Base-by-base conservation (phyloP, 2,888 invertebrate species). In the Aleiodes alternator region DNA sequence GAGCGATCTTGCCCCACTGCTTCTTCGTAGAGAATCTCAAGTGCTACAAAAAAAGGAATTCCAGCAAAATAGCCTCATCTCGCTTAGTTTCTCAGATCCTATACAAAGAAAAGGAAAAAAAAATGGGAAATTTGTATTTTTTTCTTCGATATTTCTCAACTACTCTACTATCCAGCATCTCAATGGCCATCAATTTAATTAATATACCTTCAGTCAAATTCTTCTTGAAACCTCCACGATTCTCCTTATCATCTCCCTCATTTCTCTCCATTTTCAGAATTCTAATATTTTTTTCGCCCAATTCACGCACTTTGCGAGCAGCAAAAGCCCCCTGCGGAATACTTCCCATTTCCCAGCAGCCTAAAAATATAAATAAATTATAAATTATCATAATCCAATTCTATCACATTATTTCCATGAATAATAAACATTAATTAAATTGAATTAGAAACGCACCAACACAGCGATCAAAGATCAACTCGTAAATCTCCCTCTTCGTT, bases 291-390 rank as follows among this genome's bases (percentile, higher is more conserved):
- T 50, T 50, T 14, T 51, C 11, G 7, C 91, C 90, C 29, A 92
- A 92, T 82, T 92, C 91, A 23, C 94, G 93, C 75, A 95, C 92
- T 88, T 95, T 95, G 79, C 92, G 91, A 11, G 93, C 93, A 12
- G 94, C 93, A 87, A 94, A 95, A n/a, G 93, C 94, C 53, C 94
- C 94, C 81, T 95, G 95, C 0, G 95, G 95, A 80, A 95, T 92
- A n/a, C 94, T 92, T 69, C 95, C 92, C 95, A 96, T 96, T 57
- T 84, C 90, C 76, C 85, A 87, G 75, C 87, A 88, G 79, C 81
- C 88, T 82, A 77, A 12, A 56, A 69, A 66, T 29, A 69, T 72
- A 51, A n/a, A 55, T 6, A 74, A 69, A 56, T 71, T 23, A 29
- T 34, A 16, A 31, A 59, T 31, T 4, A 11, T 64, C 34, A 2